A percentile compares a stretch with the other conserved stretches of the same genome.
phyloP scores from a whole-genome alignment of 2,888 invertebrate species.

The Geophilus truncorum region DNA sequence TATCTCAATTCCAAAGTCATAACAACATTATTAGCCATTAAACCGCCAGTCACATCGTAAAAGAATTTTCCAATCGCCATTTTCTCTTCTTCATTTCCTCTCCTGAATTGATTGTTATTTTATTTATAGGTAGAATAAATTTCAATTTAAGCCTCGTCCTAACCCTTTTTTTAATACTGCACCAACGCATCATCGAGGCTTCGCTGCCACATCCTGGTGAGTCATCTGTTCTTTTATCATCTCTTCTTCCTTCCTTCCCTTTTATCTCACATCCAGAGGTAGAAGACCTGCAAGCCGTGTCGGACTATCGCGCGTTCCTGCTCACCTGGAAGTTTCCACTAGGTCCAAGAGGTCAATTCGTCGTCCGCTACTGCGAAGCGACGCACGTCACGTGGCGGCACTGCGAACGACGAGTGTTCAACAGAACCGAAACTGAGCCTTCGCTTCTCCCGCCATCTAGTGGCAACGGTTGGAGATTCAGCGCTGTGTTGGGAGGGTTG shows the following conservation, averaged over 20 bases:
- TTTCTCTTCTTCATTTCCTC: background rate
- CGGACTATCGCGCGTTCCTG: constrained; percentile 30
- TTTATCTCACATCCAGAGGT: constrained; percentile 16
- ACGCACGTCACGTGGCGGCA: background rate
- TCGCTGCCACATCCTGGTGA: background rate
- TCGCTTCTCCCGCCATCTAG: constrained; percentile 22
- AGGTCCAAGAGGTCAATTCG: constrained; percentile 21
- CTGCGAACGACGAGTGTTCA: constrained; percentile 14
- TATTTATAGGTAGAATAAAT: background rate
- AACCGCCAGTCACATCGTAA: too few relatives aligned
- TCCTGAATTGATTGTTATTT: background rate
- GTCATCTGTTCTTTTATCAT: constrained; percentile 3
- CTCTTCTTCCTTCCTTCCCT: background rate
- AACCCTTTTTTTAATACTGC: background rate
- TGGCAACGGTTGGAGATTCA: constrained; percentile 35
- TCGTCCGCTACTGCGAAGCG: constrained; percentile 30
- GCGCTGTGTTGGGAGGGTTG: constrained; percentile 55
- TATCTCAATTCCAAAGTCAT: too few relatives aligned
- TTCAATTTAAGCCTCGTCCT: background rate
- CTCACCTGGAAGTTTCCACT: constrained; percentile 30
- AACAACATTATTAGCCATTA: too few relatives aligned
- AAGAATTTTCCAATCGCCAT: too few relatives aligned
- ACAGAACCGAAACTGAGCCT: constrained; percentile 7
- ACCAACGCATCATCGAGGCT: background rate
- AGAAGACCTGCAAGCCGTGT: constrained; percentile 22